These are phyloP conservation scores for Sphenopsis melanotis DNA, from an alignment of 2,797 vertebrate genomes.

Conservation along the genomic window DNA sequence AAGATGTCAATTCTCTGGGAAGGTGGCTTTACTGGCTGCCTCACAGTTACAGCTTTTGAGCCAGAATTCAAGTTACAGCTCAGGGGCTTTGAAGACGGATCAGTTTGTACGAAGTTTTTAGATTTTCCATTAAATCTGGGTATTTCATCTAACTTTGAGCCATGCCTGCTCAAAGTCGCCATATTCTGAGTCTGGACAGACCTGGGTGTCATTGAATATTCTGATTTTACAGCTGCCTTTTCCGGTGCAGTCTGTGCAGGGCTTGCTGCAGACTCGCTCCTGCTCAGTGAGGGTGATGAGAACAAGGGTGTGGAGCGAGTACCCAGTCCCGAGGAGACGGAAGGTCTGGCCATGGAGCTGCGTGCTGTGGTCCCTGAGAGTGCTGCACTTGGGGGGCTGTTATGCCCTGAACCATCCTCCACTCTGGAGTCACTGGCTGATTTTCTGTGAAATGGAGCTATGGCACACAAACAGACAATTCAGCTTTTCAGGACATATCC, in stretches of 20 bases:
- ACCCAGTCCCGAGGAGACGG: conserved; percentile 18
- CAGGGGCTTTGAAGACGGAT: not conserved
- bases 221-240: conserved; percentile 39
- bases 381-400: conserved; percentile 11
- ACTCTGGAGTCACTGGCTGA: conserved; percentile 28
- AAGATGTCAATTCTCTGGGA: conserved; percentile 82
- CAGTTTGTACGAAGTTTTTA: not conserved
- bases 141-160: not conserved
- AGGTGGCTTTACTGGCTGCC: conserved; percentile 73
- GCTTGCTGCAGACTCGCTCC: conserved; percentile 35
- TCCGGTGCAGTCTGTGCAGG: not conserved
- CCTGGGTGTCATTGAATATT: conserved; percentile 47
- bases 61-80: not conserved
- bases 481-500: not conserved
- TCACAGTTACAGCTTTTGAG: conserved; percentile 55
- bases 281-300: not conserved
- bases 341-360: conserved; percentile 37
- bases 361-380: conserved; percentile 60
- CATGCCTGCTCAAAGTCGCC: not conserved
- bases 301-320: not conserved
- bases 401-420: conserved; percentile 44
- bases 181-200: conserved; percentile 52
- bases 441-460: conserved; percentile 73
- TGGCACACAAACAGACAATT: not conserved
- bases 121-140: conserved; percentile 10